phyloP scores from a whole-genome alignment of 2,888 invertebrate species.

The Lycocerus yunnanus region DNA sequence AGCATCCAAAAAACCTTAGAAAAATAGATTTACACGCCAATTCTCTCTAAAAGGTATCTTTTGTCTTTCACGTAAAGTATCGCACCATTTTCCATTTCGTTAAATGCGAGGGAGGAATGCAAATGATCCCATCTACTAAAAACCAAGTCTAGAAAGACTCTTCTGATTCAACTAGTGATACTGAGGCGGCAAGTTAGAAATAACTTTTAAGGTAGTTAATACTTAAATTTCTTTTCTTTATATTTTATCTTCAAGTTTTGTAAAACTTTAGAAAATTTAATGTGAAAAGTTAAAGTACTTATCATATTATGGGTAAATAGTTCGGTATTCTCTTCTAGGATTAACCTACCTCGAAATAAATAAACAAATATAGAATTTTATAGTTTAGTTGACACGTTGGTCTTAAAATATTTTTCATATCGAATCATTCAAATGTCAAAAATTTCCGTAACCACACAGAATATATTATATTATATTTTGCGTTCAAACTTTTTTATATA shows the following conservation, averaged over 20 bases:
- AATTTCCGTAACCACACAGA: too few relatives aligned
- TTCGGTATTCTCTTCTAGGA: neutral
- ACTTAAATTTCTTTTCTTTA: neutral
- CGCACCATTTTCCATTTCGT: conserved; percentile 15
- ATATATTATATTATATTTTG: too few relatives aligned
- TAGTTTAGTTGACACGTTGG: too few relatives aligned
- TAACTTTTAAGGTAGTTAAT: neutral
- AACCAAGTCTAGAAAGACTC: neutral
- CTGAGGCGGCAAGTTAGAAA: neutral
- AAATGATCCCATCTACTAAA: conserved; percentile 17
- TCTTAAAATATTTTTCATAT: too few relatives aligned
- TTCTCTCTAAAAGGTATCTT: conserved; percentile 18
- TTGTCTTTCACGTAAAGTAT: conserved; percentile 9
- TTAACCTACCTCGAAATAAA: neutral
- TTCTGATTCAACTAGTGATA: conserved; percentile 4
- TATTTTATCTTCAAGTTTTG: neutral
- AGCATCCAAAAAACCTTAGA: conserved; percentile 5
- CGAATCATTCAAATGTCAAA: too few relatives aligned
- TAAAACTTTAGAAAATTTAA: neutral
- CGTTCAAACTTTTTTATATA: too few relatives aligned
- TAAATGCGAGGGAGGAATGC: conserved; percentile 15
- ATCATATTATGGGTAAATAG: neutral
- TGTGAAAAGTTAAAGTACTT: neutral
- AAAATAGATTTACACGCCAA: conserved; percentile 16
- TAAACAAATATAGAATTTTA: too few relatives aligned